phyloP scores from a whole-genome alignment of 2,888 invertebrate genomes.

The Conchocele bisecta region DNA sequence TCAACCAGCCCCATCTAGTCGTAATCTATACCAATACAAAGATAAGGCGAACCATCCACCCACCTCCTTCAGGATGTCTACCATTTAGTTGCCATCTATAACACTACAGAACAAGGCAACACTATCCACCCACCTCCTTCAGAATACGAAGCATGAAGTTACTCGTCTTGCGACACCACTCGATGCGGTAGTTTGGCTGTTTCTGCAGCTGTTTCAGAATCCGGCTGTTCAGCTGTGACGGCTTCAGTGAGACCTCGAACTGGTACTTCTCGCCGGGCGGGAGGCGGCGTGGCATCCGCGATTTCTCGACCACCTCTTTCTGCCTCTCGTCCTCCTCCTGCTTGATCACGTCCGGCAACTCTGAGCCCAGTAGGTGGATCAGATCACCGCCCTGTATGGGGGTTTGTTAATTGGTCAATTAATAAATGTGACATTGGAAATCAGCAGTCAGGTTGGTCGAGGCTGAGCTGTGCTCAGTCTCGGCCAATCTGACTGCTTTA shows the following conservation, averaged over 20 bases:
- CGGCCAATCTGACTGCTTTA: too few relatives aligned
- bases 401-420: too few relatives aligned
- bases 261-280: conserved; percentile 18
- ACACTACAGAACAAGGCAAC: too few relatives aligned
- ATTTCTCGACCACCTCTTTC: conserved; percentile 28
- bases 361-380: conserved; percentile 50
- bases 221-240: conserved; percentile 42
- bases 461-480: too few relatives aligned
- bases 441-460: too few relatives aligned
- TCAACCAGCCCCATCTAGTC: too few relatives aligned
- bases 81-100: too few relatives aligned
- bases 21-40: too few relatives aligned
- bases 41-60: too few relatives aligned
- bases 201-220: conserved; percentile 56
- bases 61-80: too few relatives aligned
- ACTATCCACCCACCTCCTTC: conserved; percentile 46
- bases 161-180: conserved; percentile 64
- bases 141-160: conserved; percentile 55
- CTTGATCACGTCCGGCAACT: conserved; percentile 51
- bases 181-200: conserved; percentile 47
- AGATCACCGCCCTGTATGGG: conserved; percentile 56
- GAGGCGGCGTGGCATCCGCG: conserved; percentile 33
- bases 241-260: conserved; percentile 58
- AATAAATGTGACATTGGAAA: too few relatives aligned
- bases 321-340: conserved; percentile 51